phyloP scores from a whole-genome alignment of 2,113 vertebrate genomes.

The Embiotoca jacksoni region DNA sequence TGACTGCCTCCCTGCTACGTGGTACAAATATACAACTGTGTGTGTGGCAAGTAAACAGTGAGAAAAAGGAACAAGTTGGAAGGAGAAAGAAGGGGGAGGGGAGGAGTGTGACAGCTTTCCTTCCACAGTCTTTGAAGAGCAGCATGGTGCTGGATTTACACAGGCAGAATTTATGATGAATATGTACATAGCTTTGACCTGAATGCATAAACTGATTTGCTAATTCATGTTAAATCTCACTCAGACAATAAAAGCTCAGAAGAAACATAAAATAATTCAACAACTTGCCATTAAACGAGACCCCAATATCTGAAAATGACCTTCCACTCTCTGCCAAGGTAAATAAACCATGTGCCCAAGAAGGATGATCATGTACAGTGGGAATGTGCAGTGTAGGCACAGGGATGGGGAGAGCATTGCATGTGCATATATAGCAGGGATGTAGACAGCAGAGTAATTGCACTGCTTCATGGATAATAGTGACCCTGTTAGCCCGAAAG shows the following conservation, averaged over 20 bases:
- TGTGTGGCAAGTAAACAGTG: constrained; percentile 59
- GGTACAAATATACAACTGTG: constrained; percentile 55
- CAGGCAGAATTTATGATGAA: constrained; percentile 55
- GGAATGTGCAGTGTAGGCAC: constrained; percentile 18
- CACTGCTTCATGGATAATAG: constrained; percentile 73
- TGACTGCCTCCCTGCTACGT: constrained; percentile 32
- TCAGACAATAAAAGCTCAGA: constrained; percentile 6
- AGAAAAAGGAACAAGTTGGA: constrained; percentile 50
- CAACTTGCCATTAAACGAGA: background rate
- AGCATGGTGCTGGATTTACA: constrained; percentile 51
- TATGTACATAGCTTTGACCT: constrained; percentile 53
- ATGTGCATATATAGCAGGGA: constrained; percentile 59
- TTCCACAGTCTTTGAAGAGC: constrained; percentile 67
- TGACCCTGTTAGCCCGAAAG: constrained; percentile 76
- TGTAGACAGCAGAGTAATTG: constrained; percentile 69
- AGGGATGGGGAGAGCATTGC: constrained; percentile 30
- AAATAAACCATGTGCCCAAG: constrained; percentile 39
- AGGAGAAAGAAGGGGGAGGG: constrained; percentile 51
- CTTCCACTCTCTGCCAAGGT: constrained; percentile 18
- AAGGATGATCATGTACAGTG: constrained; percentile 27
- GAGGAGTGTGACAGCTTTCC: constrained; percentile 67
- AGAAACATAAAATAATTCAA: background rate
- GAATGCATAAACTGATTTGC: constrained; percentile 57
- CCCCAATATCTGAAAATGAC: constrained; percentile 1
- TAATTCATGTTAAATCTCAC: constrained; percentile 1